Conservation (phyloP, 2,888 invertebrate genomes). For the Drosophila sordidapex region DNA sequence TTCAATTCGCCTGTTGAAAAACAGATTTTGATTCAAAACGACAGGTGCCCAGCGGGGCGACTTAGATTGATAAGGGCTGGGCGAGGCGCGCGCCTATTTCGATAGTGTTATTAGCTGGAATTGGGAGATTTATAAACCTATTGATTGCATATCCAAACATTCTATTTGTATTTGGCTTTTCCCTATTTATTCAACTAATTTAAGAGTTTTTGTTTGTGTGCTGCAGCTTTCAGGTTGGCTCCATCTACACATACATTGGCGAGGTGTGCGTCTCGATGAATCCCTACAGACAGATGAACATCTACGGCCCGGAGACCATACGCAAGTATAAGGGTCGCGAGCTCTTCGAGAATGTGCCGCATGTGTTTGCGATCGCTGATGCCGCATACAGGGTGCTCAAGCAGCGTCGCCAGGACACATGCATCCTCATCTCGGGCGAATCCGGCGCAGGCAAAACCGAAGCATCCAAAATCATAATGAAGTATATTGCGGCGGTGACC, state of each 20-base stretch:
- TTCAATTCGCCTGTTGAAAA: constrained; percentile 37
- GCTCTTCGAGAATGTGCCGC: constrained; percentile 98
- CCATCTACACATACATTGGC: constrained; percentile 99
- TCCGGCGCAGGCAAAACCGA: constrained; percentile 99
- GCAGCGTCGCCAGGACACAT: constrained; percentile 95
- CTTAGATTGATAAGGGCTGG: constrained; percentile 4
- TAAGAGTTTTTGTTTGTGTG: neutral
- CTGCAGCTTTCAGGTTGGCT: constrained; percentile 92
- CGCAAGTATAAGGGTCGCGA: constrained; percentile 97
- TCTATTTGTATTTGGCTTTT: constrained; percentile 11
- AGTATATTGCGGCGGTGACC: constrained; percentile 98
- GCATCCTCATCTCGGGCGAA: constrained; percentile 99
- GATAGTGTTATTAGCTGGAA: constrained; percentile 23
- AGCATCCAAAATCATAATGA: constrained; percentile 99
- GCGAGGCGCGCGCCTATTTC: constrained; percentile 21
- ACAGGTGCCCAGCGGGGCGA: constrained; percentile 53
- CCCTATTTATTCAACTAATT: constrained; percentile 18
- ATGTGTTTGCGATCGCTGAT: constrained; percentile 99
- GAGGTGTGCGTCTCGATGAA: constrained; percentile 99
- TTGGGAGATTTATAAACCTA: neutral
- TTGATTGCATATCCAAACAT: constrained; percentile 47
- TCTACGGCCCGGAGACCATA: constrained; percentile 94
- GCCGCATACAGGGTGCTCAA: constrained; percentile 97
- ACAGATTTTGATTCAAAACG: constrained; percentile 50
- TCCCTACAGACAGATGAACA: constrained; percentile 96